Evolutionary conservation across 1,140 invertebrate genomes (phyloP).

Genomic region (Melipona quadrifasciata): DNA sequence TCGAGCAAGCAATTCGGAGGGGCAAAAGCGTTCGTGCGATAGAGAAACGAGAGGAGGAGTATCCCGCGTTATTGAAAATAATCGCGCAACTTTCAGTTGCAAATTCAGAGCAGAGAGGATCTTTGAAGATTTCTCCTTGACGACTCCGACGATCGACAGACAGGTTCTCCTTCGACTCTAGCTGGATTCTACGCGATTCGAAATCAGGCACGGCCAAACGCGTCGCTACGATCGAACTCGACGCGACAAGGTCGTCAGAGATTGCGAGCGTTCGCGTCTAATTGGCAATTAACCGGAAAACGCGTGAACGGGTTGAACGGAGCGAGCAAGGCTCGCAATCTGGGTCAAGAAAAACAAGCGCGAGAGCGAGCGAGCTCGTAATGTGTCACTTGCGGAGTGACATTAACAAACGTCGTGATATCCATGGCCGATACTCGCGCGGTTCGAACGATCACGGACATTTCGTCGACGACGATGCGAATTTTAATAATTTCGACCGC

Average conservation of each 20-base stretch:
- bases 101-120: too few relatives aligned
- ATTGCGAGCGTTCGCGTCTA: neutral
- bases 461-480: too few relatives aligned
- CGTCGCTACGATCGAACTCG: neutral
- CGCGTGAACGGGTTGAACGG: constrained; percentile 37
- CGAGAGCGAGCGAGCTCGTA: neutral
- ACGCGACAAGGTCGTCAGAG: neutral
- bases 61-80: too few relatives aligned
- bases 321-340: constrained; percentile 17
- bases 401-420: constrained; percentile 55
- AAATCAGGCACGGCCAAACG: neutral
- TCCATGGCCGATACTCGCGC: constrained; percentile 1
- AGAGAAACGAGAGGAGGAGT: too few relatives aligned
- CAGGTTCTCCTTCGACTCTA: neutral
- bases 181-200: neutral
- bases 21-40: too few relatives aligned
- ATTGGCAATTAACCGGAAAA: constrained; percentile 12
- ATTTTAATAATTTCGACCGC: too few relatives aligned
- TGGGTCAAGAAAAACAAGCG: constrained; percentile 55
- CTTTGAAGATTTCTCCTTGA: too few relatives aligned
- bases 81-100: too few relatives aligned
- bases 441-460: neutral
- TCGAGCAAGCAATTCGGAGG: too few relatives aligned
- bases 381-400: constrained; percentile 40
- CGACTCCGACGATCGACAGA: neutral